Evolutionary conservation across 2,113 vertebrate genomes (phyloP).

Genomic region (Sinosuthora webbiana): DNA sequence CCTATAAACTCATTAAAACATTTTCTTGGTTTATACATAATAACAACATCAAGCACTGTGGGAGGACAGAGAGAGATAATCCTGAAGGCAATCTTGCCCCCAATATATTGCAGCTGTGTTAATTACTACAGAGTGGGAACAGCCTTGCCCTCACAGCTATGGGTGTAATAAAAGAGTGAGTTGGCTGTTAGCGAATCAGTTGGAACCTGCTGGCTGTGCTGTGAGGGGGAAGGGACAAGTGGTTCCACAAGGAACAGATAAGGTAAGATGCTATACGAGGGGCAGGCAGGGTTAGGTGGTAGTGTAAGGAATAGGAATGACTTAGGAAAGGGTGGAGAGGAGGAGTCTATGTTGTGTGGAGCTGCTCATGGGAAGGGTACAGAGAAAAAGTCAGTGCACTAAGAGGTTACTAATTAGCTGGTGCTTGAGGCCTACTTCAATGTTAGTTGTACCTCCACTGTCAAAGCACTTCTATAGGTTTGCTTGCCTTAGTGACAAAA

Average conservation of each 20-base stretch:
- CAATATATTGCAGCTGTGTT: background rate
- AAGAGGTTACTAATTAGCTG: background rate
- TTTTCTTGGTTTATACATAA: background rate
- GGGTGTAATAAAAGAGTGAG: background rate
- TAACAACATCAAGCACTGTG: background rate
- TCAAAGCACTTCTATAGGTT: background rate
- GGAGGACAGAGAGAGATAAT: background rate
- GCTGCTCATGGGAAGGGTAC: background rate
- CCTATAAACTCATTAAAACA: background rate
- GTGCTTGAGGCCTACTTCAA: background rate
- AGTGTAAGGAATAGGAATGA: background rate
- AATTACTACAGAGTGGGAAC: background rate
- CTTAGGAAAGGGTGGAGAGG: background rate
- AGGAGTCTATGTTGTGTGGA: background rate
- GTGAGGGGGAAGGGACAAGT: background rate
- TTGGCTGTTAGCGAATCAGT: background rate
- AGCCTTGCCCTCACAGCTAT: background rate
- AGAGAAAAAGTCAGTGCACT: background rate
- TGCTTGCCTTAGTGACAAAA: background rate
- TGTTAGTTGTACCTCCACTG: background rate
- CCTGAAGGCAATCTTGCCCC: background rate
- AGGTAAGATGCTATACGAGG: background rate
- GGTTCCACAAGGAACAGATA: background rate
- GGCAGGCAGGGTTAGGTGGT: background rate
- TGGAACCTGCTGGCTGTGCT: background rate